phyloP scores from a whole-genome alignment of 2,888 invertebrate genomes.

The Patella depressa region DNA sequence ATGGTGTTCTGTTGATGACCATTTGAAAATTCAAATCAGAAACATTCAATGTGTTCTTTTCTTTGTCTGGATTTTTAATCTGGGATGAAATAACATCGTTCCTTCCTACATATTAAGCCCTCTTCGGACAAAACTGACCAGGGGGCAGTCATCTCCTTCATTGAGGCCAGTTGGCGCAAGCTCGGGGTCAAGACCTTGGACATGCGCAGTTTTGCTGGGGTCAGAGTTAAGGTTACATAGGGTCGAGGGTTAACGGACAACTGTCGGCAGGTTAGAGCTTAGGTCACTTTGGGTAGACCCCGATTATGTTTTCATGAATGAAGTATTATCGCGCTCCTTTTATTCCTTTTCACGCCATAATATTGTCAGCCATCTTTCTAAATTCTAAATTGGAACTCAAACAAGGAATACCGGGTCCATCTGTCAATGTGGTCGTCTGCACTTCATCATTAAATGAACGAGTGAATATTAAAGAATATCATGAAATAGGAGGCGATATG shows the following conservation, averaged over 20 bases:
- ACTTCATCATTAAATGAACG: conserved; percentile 23
- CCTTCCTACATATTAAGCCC: no score
- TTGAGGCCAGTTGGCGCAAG: conserved; percentile 22
- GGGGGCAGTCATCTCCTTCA: no score
- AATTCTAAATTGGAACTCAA: conserved; percentile 19
- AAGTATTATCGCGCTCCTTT: conserved; percentile 24
- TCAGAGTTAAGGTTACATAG: conserved; percentile 23
- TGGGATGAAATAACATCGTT: no score
- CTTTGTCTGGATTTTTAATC: no score
- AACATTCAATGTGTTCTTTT: no score
- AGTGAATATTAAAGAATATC: conserved; percentile 24
- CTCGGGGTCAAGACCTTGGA: conserved; percentile 15
- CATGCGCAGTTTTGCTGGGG: conserved; percentile 24
- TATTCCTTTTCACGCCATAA: conserved; percentile 19
- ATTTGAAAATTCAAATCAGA: no score
- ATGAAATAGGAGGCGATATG: conserved; percentile 21
- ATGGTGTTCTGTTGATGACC: no score
- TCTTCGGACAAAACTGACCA: no score
- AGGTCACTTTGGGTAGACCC: conserved; percentile 18
- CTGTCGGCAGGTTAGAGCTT: conserved; percentile 23
- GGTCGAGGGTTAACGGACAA: conserved; percentile 27
- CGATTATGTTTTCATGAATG: conserved; percentile 30
- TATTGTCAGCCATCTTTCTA: conserved; percentile 12
- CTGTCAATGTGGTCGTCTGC: conserved; percentile 15
- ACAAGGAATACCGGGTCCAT: conserved; percentile 20